Evolutionary conservation across 2,888 invertebrate genomes (phyloP).

Genomic region (Ormyrus pomaceus): DNA sequence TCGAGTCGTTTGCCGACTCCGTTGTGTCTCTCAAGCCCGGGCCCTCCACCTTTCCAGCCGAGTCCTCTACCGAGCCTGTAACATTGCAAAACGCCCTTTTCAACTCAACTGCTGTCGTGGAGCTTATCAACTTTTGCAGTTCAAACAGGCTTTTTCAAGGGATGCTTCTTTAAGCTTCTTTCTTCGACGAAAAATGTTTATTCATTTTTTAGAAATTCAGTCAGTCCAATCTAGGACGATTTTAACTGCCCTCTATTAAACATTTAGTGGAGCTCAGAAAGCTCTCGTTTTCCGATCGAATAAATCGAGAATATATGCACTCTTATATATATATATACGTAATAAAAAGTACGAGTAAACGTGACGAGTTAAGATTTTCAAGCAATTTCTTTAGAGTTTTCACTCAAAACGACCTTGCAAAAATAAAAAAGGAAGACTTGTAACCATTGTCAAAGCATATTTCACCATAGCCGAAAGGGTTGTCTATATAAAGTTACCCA

Average conservation of each 20-base stretch:
- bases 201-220: too few species aligned
- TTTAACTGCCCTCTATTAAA: conserved; percentile 43
- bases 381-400: too few species aligned
- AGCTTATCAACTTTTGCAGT: too few species aligned
- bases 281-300: conserved; percentile 23
- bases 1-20: conserved; percentile 74
- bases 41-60: conserved; percentile 75
- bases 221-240: conserved; percentile 6
- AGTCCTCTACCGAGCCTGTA: conserved; percentile 71
- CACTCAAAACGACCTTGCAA: conserved; percentile 12
- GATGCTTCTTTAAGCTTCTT: too few species aligned
- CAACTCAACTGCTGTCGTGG: too few species aligned
- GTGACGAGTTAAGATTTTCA: too few species aligned
- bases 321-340: too few species aligned
- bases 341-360: too few species aligned
- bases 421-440: not conserved
- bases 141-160: too few species aligned
- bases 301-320: conserved; percentile 1
- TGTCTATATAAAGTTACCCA: not conserved
- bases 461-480: conserved; percentile 1
- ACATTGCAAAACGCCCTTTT: not conserved
- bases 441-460: not conserved
- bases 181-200: conserved; percentile 19
- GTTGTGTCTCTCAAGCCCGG: conserved; percentile 71
- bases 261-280: conserved; percentile 14